phyloP scores from a whole-genome alignment of 92 coral and sea anemone genomes.

The Diadumene lineata region DNA sequence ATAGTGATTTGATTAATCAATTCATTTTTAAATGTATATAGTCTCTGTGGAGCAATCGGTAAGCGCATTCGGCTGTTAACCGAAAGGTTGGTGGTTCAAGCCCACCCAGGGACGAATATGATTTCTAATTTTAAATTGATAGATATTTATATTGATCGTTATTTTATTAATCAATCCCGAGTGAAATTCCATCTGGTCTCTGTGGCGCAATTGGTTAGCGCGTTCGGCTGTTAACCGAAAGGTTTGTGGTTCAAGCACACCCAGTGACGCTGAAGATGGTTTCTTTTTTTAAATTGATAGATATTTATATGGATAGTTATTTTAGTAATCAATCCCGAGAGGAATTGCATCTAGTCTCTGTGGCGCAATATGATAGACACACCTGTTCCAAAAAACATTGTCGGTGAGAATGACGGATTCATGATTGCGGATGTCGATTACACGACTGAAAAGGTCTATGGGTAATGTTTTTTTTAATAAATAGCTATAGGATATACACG shows the following conservation, averaged over 20 bases:
- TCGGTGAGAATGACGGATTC: too few relatives aligned
- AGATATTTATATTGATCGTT: background rate
- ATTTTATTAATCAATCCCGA: background rate
- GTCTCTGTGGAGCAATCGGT: conserved; percentile 93
- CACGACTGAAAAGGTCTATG: too few relatives aligned
- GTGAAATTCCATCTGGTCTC: conserved; percentile 70
- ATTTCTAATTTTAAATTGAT: background rate
- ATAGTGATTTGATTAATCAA: too few relatives aligned
- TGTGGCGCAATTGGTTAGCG: conserved; percentile 99
- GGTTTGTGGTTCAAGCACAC: conserved; percentile 94
- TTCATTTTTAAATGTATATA: background rate
- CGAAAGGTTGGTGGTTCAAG: conserved; percentile 19
- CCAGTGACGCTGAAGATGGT: conserved; percentile 26
- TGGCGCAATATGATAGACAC: too few relatives aligned
- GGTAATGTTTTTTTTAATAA: too few relatives aligned
- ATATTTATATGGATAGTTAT: too few relatives aligned
- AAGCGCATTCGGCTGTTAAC: conserved; percentile 99
- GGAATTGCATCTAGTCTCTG: too few relatives aligned
- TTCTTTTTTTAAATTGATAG: too few relatives aligned
- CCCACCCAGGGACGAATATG: background rate
- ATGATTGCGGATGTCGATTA: too few relatives aligned
- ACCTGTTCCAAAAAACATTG: too few relatives aligned
- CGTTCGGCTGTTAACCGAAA: conserved; percentile 99
- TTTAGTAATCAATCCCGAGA: too few relatives aligned
- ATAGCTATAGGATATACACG: too few relatives aligned